Conservation (phyloP, 2,888 invertebrate genomes). For the Cremastinae sp. region DNA sequence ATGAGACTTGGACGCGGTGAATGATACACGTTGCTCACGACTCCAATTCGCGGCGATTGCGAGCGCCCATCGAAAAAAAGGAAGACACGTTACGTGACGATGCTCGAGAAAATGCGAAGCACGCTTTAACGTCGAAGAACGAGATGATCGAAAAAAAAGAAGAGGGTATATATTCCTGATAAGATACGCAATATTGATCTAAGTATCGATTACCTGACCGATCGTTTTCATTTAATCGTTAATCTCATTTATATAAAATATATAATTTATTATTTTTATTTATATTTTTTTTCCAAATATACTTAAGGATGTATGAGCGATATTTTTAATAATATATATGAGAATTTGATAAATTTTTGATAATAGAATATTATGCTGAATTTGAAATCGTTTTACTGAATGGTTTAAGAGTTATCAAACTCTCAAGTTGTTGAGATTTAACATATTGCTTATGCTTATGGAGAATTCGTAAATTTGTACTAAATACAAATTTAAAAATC, state of each 20-base stretch:
- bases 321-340: too few species aligned
- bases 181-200: slow-evolving; percentile 33
- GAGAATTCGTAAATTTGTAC: too few species aligned
- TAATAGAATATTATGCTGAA: too few species aligned
- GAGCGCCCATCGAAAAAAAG: not conserved
- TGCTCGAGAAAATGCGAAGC: not conserved
- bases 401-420: too few species aligned
- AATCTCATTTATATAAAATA: slow-evolving; percentile 16
- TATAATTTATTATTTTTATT: slow-evolving; percentile 9
- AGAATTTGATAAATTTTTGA: too few species aligned
- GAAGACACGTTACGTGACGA: not conserved
- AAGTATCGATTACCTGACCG: slow-evolving; percentile 1
- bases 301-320: too few species aligned
- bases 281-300: not conserved
- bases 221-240: slow-evolving; percentile 1
- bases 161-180: slow-evolving; percentile 16
- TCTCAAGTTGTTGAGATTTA: too few species aligned
- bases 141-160: slow-evolving; percentile 2
- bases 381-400: too few species aligned
- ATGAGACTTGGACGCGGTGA: slow-evolving; percentile 1
- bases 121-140: slow-evolving; percentile 9
- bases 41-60: not conserved
- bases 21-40: not conserved
- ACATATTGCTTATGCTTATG: too few species aligned
- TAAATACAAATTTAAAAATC: too few species aligned